These are phyloP conservation scores for Rhipidura dahli DNA, from an alignment of 2,113 vertebrate genomes.

Conservation along the genomic window DNA sequence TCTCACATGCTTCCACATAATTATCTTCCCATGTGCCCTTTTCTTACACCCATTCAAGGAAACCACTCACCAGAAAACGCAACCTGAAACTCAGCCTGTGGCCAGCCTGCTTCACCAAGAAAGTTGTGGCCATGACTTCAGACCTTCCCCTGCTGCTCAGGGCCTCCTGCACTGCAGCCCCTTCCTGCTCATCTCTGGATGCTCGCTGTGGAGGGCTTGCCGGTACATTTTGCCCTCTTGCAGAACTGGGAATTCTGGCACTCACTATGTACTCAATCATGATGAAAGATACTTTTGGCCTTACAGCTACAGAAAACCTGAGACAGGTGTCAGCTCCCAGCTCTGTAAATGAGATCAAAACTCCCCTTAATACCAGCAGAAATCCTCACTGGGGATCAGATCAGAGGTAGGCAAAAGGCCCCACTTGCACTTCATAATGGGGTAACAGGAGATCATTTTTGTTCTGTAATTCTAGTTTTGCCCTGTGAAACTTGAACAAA, in stretches of 20 bases:
- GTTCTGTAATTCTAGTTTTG: background rate
- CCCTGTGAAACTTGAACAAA: background rate
- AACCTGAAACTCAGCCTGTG: background rate
- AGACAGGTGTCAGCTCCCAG: background rate
- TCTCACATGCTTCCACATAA: background rate
- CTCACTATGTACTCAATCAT: background rate
- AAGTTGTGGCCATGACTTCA: background rate
- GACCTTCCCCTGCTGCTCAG: fast-evolving
- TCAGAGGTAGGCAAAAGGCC: background rate
- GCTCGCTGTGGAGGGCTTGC: fast-evolving
- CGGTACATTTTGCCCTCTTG: background rate
- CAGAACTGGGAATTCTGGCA: background rate
- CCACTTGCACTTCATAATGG: background rate
- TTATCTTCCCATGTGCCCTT: background rate
- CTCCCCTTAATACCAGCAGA: background rate
- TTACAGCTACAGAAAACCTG: background rate
- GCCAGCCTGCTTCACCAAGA: background rate
- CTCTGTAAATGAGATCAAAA: background rate
- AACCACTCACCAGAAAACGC: background rate
- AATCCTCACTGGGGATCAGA: background rate
- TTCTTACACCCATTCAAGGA: background rate
- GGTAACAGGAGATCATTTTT: background rate
- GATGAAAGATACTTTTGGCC: background rate
- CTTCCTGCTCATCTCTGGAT: fast-evolving
- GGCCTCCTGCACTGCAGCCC: background rate